Conservation (phyloP, 1,140 invertebrate species). For the Hestina assimilis region DNA sequence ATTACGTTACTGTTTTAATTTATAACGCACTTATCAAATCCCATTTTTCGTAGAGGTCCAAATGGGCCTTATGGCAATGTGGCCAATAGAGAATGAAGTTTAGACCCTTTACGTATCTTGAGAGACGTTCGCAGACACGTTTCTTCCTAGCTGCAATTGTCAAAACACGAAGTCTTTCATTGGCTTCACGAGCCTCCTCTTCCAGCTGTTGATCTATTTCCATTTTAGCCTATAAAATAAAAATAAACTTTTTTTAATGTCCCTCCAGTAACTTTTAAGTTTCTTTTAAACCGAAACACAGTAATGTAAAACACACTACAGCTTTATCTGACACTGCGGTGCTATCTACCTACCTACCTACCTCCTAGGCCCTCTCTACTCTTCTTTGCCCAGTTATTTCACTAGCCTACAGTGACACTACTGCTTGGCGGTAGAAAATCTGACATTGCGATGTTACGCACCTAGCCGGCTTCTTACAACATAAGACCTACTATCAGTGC, state of each 20-base stretch:
- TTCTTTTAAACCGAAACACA: no score
- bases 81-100: conserved; percentile 72
- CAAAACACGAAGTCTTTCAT: conserved; percentile 41
- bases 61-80: conserved; percentile 66
- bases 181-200: conserved; percentile 37
- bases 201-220: conserved; percentile 47
- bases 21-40: conserved; percentile 52
- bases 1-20: no score
- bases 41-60: conserved; percentile 70
- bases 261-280: background rate
- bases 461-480: no score
- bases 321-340: no score
- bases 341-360: no score
- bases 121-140: conserved; percentile 47
- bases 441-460: no score
- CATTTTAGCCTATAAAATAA: conserved; percentile 42
- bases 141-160: conserved; percentile 61
- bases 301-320: no score
- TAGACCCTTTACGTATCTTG: conserved; percentile 29
- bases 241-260: background rate
- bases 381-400: no score
- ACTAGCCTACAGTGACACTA: no score
- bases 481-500: no score
- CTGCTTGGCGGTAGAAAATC: no score
- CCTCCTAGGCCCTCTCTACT: no score